A percentile compares a stretch with the other conserved stretches of the same genome.
These are phyloP conservation scores for Leuciscus waleckii DNA, from an alignment of 2,797 vertebrate species.

Conservation along the genomic window DNA sequence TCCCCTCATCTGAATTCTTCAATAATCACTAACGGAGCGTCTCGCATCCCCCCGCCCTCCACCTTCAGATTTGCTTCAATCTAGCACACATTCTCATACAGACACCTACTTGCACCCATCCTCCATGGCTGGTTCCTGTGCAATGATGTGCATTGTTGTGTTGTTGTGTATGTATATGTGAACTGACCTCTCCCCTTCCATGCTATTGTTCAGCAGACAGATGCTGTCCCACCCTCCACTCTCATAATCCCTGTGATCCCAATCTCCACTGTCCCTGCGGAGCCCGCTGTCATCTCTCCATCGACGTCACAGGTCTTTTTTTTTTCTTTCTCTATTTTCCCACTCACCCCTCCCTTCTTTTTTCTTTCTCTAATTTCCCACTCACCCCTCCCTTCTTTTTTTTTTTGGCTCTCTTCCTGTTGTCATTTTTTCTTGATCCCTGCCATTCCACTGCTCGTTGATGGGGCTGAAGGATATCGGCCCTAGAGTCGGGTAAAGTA, in stretches of 20 bases:
- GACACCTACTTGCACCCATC: slow-evolving; percentile 14
- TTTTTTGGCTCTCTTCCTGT: slow-evolving; percentile 47
- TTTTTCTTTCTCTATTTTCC: slow-evolving; percentile 62
- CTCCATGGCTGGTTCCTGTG: slow-evolving; percentile 24
- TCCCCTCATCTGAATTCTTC: slow-evolving; percentile 13
- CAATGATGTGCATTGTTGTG: slow-evolving; percentile 31
- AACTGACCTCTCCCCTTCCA: slow-evolving; percentile 77
- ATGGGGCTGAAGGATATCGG: slow-evolving; percentile 54
- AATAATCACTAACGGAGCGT: slow-evolving; percentile 26
- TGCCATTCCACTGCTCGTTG: slow-evolving; percentile 65
- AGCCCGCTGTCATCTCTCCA: slow-evolving; percentile 85
- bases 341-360: slow-evolving; percentile 50
- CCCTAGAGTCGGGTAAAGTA: slow-evolving; percentile 45
- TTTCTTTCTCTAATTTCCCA: slow-evolving; percentile 52
- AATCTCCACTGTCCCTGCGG: slow-evolving; percentile 90
- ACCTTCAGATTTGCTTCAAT: background rate
- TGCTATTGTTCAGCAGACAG: slow-evolving; percentile 90
- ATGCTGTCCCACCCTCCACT: slow-evolving; percentile 88
- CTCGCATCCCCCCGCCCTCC: background rate
- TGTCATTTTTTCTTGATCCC: slow-evolving; percentile 66
- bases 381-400: slow-evolving; percentile 51
- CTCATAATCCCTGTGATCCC: slow-evolving; percentile 94
- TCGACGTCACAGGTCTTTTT: slow-evolving; percentile 86
- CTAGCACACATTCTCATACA: background rate
- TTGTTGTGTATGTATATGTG: slow-evolving; percentile 72